Evolutionary conservation across 1,140 invertebrate genomes (phyloP).

Genomic region (Drosophila virilis): DNA sequence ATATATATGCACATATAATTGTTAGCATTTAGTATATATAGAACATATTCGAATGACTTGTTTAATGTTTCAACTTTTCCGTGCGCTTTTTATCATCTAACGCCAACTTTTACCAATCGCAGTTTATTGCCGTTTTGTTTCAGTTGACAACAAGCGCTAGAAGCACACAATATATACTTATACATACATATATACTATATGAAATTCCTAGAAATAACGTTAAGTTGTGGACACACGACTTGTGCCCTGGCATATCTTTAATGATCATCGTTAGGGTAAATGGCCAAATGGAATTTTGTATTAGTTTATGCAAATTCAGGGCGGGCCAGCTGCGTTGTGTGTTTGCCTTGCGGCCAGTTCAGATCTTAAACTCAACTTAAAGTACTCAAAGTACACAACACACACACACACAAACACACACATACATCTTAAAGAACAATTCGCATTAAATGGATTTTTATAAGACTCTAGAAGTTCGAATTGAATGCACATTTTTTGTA

Average conservation of each 20-base stretch:
- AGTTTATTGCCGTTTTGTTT: conserved; percentile 24
- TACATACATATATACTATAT: not conserved
- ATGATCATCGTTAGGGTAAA: conserved; percentile 43
- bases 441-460: not conserved
- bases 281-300: conserved; percentile 35
- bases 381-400: conserved; percentile 11
- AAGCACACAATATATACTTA: not conserved
- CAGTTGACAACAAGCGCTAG: not conserved
- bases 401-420: not conserved
- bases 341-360: conserved; percentile 11
- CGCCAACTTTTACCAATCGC: conserved; percentile 33
- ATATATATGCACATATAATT: not conserved
- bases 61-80: not conserved
- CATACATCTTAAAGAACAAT: not conserved
- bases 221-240: conserved; percentile 7
- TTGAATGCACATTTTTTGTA: too few species aligned
- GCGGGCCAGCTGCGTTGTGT: conserved; percentile 19
- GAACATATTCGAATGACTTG: not conserved
- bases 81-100: conserved; percentile 10
- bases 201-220: conserved; percentile 21
- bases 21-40: not conserved
- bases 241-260: conserved; percentile 59
- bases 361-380: not conserved
- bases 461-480: too few species aligned
- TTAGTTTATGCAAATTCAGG: conserved; percentile 47